Base-by-base conservation (phyloP, 1,140 invertebrate genomes). In the Yoshiicerus persimilis region DNA sequence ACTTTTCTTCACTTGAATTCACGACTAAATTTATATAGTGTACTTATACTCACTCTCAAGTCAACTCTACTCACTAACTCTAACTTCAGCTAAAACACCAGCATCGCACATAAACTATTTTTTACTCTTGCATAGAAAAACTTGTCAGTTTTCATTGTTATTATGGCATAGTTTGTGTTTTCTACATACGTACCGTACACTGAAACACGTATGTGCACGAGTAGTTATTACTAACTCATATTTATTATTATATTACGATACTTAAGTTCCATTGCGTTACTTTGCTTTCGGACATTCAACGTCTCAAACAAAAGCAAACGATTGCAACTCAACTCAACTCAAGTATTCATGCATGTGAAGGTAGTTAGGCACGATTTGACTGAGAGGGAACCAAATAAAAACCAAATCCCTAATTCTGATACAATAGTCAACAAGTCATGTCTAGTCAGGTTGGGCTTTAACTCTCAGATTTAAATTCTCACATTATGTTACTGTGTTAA, bases 131-230 rank as follows among this genome's bases (percentile, higher is more conserved):
- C 20, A 23, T 34, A 80, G 75, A 80, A 80, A 80, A 80, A 80
- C 75, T 80, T 20, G 75, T 80, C 75, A 80, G 75, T n/a, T 80
- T 80, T 80, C 75, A 80, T 80, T 38, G n/a, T 80, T 80, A 80
- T 80, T 80, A 80, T 80, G 75, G 75, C 75, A 80, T 80, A 80
- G 41, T 13, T 13, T 56, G 3, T 41, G 16, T 41, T 8, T 2
- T 11, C 39, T 41, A 41, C 39, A 41, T 41, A 41, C 1, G 1
- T 11, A 11, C 10, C 6, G n/a, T 56, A 6, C 47, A 56, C n/a
- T n/a, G 20, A 56, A 5, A n/a, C 39, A 56, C 1, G n/a, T 47
- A 16, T 36, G n/a, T 6, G 25, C 1, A 34, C 6, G 20, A 38
- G 75, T 80, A 80, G 32, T 34, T 38, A 56, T 56, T 56, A 56